Evolutionary conservation across 2,797 vertebrate genomes (phyloP), one percentile per base, ranked within the genome.

Genomic region (Thaleichthys pacificus): DNA sequence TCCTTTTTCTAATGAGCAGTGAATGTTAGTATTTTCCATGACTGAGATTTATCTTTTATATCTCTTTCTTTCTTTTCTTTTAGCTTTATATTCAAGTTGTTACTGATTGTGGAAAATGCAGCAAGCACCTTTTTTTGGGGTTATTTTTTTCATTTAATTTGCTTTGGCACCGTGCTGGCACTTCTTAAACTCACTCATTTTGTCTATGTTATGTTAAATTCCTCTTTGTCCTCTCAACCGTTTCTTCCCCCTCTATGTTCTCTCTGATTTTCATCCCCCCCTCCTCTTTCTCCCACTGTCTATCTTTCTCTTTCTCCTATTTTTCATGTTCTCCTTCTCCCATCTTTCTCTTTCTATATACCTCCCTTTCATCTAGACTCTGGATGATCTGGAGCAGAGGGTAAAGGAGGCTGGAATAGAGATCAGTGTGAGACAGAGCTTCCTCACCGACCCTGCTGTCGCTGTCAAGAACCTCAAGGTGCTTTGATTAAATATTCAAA

Each of bases 391-490:
- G 78, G 97, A 97, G 85, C 92, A 98, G 80, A 92, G 96, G 70
- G 91, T 93, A 85, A 96, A 96, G 83, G 96, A 97, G 82, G 97
- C 97, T 1, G 95, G 94, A 21, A 96, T 98, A 6, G 97, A 98
- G 90, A 97, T 98, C 87, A 98, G 96, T 24, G 97, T 98, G 83
- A 93, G 97, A 22, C 96, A 98, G 88, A 98, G 96, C 79, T 98
- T 98, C 90, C 97, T 98, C 86, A 97, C 95, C 0, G 96, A 98
- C 84, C 97, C 97, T 35, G 93, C 95, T 2, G 95, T 97, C 1
- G 96, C 97, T 1, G 97, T 98, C 73, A 96, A 96, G 82, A 98
- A 97, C 90, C 95, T 98, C 70, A 98, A 98, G 96, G 97, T 98
- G 85, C 86, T 85, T 91, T 90, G 87, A 90, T 90, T 80, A 89